phyloP scores from a whole-genome alignment of 2,888 invertebrate genomes.

The Leptodirus hochenwartii region DNA sequence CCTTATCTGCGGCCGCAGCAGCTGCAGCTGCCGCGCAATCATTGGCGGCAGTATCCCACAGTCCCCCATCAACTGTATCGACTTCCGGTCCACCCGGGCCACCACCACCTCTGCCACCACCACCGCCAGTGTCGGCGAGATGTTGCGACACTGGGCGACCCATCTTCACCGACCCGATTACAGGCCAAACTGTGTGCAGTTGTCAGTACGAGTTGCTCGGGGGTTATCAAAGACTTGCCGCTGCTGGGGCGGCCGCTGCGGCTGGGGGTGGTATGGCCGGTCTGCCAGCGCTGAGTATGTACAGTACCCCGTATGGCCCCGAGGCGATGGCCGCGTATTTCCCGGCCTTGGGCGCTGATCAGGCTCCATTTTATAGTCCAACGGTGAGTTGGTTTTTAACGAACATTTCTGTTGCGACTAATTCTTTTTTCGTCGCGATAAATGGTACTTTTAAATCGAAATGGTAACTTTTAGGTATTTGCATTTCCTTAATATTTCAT shows the following conservation, averaged over 20 bases:
- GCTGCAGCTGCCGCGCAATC: too few species aligned
- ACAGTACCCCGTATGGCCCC: slow-evolving; percentile 62
- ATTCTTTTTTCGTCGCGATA: too few species aligned
- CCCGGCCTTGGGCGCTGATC: slow-evolving; percentile 68
- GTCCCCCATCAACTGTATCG: too few species aligned
- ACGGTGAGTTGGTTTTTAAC: slow-evolving; percentile 72
- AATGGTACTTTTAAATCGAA: too few species aligned
- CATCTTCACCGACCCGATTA: slow-evolving; percentile 76
- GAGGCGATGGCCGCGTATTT: slow-evolving; percentile 77
- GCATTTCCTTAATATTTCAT: too few species aligned
- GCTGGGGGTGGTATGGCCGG: slow-evolving; percentile 32
- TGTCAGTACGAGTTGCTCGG: slow-evolving; percentile 79
- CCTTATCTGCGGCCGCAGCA: slow-evolving; percentile 17
- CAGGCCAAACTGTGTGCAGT: slow-evolving; percentile 71
- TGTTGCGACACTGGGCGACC: slow-evolving; percentile 89
- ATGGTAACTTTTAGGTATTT: too few species aligned
- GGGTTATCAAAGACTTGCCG: slow-evolving; percentile 61
- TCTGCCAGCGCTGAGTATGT: slow-evolving; percentile 60
- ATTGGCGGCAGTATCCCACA: too few species aligned
- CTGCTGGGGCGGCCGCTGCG: slow-evolving; percentile 20
- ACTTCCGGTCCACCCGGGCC: too few species aligned
- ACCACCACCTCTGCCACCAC: slow-evolving; percentile 26
- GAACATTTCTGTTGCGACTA: too few species aligned
- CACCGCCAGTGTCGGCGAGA: slow-evolving; percentile 34
- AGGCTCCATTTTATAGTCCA: slow-evolving; percentile 69